Base-by-base conservation (phyloP, 2,113 vertebrate species). In the Paradisaea rubra region DNA sequence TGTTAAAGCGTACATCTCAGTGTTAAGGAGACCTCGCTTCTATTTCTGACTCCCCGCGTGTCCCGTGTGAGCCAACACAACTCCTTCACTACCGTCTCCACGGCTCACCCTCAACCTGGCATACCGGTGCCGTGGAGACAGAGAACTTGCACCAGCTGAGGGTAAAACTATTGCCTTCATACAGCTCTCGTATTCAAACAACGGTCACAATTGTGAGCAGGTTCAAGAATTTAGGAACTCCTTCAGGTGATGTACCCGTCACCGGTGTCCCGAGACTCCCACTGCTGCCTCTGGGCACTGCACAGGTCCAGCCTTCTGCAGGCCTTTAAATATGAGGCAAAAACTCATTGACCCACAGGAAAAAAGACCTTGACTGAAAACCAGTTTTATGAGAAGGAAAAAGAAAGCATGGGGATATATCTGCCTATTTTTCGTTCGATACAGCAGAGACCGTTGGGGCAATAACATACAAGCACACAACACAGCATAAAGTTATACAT, bases 201-300 rank as follows among this genome's bases (percentile, higher is more conserved):
- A 27, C 13, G 1, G 8, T 65, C 35, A 28, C 4, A 31, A 16
- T 25, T 20, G 11, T 6, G 17, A 79, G n/a, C 14, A 63, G 30
- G 53, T 24, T 39, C 37, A 56, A 69, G 45, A 73, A 54, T 15
- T 35, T 18, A 30, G 33, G 5, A 78, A 17, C 11, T 31, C 44
- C 69, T 68, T 35, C 52, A 74, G 41, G 20, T 11, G 23, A 69
- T 5, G 4, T 4, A 30, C 22, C 16, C 0, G 0, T 5, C 49
- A n/a, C 15, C 5, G 0, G 31, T 1, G 0, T 8, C 59, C 35
- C 0, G 2, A 30, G 53, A 42, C 13, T 19, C 23, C 21, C 1
- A 0, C 27, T 33, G 44, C 53, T 60, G 33, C 19, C 42, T 57
- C 63, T 42, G 42, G 11, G 15, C 15, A 16, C 66, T 6, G 3